Conservation (phyloP, 2,113 vertebrate species). For the Bufo bufo region DNA sequence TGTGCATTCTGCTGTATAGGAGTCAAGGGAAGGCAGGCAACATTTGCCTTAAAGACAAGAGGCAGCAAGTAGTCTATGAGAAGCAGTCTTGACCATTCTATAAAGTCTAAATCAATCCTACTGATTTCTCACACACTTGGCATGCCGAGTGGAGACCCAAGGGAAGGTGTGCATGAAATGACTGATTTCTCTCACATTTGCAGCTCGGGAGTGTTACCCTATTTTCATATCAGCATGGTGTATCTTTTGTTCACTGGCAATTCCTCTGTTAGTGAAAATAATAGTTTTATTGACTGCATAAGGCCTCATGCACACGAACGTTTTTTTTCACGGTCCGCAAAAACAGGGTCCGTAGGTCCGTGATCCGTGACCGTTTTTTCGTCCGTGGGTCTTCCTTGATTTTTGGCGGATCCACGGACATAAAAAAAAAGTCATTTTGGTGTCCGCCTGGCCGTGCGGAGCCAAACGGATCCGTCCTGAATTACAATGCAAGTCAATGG, state of each 20-base stretch:
- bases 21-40: neutral
- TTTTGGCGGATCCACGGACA: no score
- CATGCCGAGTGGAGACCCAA: neutral
- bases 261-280: neutral
- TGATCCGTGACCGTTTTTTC: no score
- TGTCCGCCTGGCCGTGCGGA: no score
- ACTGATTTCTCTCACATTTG: neutral
- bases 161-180: neutral
- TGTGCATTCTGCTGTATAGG: neutral
- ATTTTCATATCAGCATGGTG: neutral
- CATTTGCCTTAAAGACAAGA: neutral
- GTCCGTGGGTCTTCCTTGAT: no score
- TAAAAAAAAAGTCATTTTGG: no score
- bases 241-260: neutral
- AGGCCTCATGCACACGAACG: no score
- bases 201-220: neutral
- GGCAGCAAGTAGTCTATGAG: neutral
- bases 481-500: no score
- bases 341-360: no score
- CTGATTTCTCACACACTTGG: neutral
- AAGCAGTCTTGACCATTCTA: neutral
- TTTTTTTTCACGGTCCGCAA: no score
- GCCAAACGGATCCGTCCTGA: no score
- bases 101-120: neutral
- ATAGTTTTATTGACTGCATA: neutral